A percentile compares a stretch with the other conserved stretches of the same genome.
Evolutionary conservation across 2,113 vertebrate species (phyloP).

Genomic region (Sigmodon hispidus): DNA sequence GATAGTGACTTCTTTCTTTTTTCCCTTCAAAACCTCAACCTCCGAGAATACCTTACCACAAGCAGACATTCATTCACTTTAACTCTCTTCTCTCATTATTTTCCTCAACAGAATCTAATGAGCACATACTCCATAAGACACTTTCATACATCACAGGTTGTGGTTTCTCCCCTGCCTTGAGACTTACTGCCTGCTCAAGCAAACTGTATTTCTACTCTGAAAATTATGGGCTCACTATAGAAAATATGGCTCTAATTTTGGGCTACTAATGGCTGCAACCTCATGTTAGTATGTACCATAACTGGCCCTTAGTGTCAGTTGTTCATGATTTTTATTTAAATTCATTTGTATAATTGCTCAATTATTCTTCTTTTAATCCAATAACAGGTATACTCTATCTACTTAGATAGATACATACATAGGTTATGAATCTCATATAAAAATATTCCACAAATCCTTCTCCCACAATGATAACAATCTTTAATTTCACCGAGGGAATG

Average conservation of each 20-base stretch:
- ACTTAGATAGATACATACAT: too few relatives aligned
- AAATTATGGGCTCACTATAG: neutral
- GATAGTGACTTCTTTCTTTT: neutral
- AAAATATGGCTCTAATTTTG: neutral
- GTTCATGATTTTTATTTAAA: neutral
- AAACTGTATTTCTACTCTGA: neutral
- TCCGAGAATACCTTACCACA: neutral
- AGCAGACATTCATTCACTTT: neutral
- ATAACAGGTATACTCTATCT: slow-evolving; percentile 14
- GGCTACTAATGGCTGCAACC: neutral
- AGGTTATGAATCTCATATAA: neutral
- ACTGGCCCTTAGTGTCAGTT: neutral
- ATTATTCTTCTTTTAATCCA: neutral
- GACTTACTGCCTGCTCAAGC: neutral
- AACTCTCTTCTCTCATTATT: neutral
- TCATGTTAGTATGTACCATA: neutral
- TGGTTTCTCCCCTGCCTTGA: slow-evolving; percentile 33
- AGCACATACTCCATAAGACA: neutral
- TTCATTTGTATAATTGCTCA: rapidly evolving
- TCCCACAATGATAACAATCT: neutral
- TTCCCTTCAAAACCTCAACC: neutral
- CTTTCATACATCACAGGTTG: slow-evolving; percentile 34
- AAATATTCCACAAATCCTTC: neutral
- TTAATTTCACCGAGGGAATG: neutral
- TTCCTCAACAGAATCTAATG: slow-evolving; percentile 49